Conservation (phyloP, 2,888 invertebrate species). For the Eilema sororculum region DNA sequence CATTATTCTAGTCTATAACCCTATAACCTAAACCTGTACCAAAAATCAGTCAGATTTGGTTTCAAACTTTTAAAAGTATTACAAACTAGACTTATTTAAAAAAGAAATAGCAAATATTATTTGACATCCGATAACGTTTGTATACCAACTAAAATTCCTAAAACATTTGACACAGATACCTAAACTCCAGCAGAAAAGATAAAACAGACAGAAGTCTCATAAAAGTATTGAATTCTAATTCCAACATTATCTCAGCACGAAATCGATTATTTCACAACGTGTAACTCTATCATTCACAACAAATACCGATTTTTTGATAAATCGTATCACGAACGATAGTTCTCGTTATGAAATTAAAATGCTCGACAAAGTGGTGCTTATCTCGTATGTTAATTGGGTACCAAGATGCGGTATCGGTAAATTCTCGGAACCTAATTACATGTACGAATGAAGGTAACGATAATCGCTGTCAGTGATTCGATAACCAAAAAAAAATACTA, state of each 20-base stretch:
- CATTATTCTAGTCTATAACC: too few relatives aligned
- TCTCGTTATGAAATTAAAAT: slow-evolving; percentile 54
- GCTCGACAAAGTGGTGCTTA: slow-evolving; percentile 52
- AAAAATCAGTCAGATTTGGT: too few relatives aligned
- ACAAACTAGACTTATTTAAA: background rate
- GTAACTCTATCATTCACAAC: slow-evolving; percentile 32
- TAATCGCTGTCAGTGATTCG: slow-evolving; percentile 45
- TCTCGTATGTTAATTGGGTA: slow-evolving; percentile 61
- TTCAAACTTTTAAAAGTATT: background rate
- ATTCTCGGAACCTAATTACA: slow-evolving; percentile 56
- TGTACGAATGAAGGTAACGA: slow-evolving; percentile 48
- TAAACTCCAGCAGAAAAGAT: slow-evolving; percentile 35
- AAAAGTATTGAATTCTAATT: slow-evolving; percentile 32
- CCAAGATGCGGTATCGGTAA: slow-evolving; percentile 59
- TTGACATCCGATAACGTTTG: background rate
- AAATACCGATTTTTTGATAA: slow-evolving; percentile 33
- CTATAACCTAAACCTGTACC: too few relatives aligned
- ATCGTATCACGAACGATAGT: slow-evolving; percentile 42
- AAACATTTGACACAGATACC: slow-evolving; percentile 36
- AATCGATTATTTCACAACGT: slow-evolving; percentile 37
- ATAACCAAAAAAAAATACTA: slow-evolving; percentile 40
- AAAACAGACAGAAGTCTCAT: slow-evolving; percentile 21
- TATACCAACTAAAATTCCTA: slow-evolving; percentile 10
- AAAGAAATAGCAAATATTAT: background rate
- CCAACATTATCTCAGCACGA: slow-evolving; percentile 49